Base-by-base conservation (phyloP, 1,140 invertebrate species). In the Hesperophylax magnus region DNA sequence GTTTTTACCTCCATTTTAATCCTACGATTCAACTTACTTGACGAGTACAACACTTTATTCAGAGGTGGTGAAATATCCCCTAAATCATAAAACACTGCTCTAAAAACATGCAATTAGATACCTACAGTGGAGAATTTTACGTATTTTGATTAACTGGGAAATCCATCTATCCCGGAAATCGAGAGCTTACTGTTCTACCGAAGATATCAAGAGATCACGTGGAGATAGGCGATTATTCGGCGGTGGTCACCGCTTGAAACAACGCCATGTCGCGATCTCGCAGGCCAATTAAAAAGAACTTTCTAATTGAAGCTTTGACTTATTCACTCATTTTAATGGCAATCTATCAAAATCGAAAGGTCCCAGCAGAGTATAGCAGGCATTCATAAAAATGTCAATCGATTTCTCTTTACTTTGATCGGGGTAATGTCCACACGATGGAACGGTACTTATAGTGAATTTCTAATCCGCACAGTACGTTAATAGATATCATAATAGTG, bases 301-400 rank as follows among this genome's bases (percentile, higher is more conserved):
- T 75, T 75, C 71, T 75, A 75, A 75, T 75, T 54, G 56, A 54
- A 14, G 71, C 54, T 75, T 53, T 18, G 15, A 27, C 24, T 39
- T 58, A 58, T 54, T 31, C 52, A 27, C 15, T 39, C 31, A 34
- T 54, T 31, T 22, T 8, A 75, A 31, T 5, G 14, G 52, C 71
- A 2, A 27, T 75, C 31, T 56, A 75, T 75, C 71, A 75, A 27
- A 56, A 56, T 56, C 71, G 20, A 74, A 72, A 75, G 22, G 71
- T 58, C 17, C 39, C 7, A 53, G 8, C 34, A 18, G 2, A 31
- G 31, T 4, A 17, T n/a, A n/a, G n/a, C n/a, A n/a, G 7, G 9
- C 52, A 56, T 9, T 58, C 14, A 27, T 39, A 75, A 75, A 58
- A 75, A 58, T 75, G 71, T 75, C 71, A 75, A 56, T 72, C 52